Base-by-base conservation (phyloP, 2,888 invertebrate species). In the Colletes collaris region DNA sequence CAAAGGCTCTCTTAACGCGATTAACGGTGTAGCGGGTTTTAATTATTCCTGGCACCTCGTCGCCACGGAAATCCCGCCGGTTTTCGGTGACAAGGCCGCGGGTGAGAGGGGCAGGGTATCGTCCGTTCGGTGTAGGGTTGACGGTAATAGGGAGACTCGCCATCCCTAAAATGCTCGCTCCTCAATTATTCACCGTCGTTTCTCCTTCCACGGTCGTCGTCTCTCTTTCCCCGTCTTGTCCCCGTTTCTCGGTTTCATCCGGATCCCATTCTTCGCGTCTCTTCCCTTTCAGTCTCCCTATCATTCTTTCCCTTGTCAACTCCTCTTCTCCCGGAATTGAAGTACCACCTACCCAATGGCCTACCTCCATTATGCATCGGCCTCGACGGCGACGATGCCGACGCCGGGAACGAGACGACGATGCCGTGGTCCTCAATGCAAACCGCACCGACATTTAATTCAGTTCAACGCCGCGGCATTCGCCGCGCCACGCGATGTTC, bases 401-500 rank as follows among this genome's bases (percentile, higher is more conserved):
- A 44, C 70, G 65, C 72, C 52, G 60, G 40, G 55, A 46, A 60
- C 58, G 35, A 64, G 75, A 46, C 68, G 76, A 76, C 69, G 75
- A 62, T 72, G 72, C 65, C 49, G 56, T 77, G 82, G 78, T 79
- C 81, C 85, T 87, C 79, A 72, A 84, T 87, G 87, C 75, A 80
- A 82, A 78, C 82, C 79, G 62, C 80, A 46, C 70, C 84, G 87
- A 87, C 89, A 87, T 91, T 91, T 90, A 91, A 91, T 90, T 90
- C 90, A 89, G 90, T 89, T 88, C 86, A 89, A 75, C 87, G 78
- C 82, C 86, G 82, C 86, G 87, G 87, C 85, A 86, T 90, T 91
- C 27, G 27, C 89, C 90, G 88, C 88, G 86, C 86, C 86, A 86
- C 83, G 82, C 88, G 90, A 89, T 91, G 91, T 91, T 92, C 91